phyloP scores from a whole-genome alignment of 2,113 vertebrate genomes.

The Shinisaurus crocodilurus region DNA sequence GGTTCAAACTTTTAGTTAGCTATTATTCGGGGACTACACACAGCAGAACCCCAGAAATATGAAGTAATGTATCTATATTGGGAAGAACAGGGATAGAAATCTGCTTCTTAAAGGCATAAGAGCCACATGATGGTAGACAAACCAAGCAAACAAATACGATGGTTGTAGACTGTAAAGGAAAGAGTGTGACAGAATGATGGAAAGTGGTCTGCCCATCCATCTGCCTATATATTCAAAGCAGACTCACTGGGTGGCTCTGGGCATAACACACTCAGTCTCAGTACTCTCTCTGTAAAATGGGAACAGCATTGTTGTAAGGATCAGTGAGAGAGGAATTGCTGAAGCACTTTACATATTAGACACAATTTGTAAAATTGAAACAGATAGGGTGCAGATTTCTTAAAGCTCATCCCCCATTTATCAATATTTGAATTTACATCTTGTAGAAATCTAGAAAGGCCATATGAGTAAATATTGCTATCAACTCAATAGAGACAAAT shows the following conservation, averaged over 20 bases:
- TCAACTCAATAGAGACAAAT: constrained; percentile 8
- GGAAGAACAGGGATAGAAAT: too few species aligned
- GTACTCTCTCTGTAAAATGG: not conserved
- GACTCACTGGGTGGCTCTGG: not conserved
- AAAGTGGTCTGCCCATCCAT: not conserved
- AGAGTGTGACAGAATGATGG: not conserved
- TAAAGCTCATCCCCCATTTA: not conserved
- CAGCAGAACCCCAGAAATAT: too few species aligned
- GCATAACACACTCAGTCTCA: not conserved
- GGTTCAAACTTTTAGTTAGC: too few species aligned
- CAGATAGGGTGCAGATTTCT: not conserved
- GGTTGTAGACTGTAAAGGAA: too few species aligned
- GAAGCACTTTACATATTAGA: not conserved
- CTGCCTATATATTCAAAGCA: not conserved
- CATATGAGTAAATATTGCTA: constrained; percentile 10
- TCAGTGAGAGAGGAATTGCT: not conserved
- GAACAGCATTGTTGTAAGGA: not conserved
- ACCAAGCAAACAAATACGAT: too few species aligned
- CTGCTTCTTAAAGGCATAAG: too few species aligned
- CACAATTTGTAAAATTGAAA: not conserved
- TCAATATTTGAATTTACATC: constrained; percentile 2
- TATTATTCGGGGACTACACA: too few species aligned
- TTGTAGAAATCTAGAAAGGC: not conserved
- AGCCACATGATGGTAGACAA: too few species aligned
- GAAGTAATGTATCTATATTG: too few species aligned